phyloP scores from a whole-genome alignment of 2,888 invertebrate genomes.

The Lycophotia porphyrea region DNA sequence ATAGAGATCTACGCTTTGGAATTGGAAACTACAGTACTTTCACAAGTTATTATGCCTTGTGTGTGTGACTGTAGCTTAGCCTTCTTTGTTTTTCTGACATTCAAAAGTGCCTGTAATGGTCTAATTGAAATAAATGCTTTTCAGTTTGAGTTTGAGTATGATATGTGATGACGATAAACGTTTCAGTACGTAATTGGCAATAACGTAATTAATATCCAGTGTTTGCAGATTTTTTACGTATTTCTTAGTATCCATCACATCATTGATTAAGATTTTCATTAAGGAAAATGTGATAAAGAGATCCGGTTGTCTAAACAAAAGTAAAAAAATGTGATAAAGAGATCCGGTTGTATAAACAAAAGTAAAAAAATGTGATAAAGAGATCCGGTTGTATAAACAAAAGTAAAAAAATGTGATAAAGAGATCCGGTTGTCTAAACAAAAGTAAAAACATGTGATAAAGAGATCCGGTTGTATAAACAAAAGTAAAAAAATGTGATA shows the following conservation, averaged over 20 bases:
- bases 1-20: too few relatives aligned
- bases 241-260: not conserved
- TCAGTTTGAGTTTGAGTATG: too few relatives aligned
- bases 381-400: not conserved
- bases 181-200: slow-evolving; percentile 1
- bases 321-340: too few relatives aligned
- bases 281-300: not conserved
- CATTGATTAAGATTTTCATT: slow-evolving; percentile 5
- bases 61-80: too few relatives aligned
- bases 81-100: too few relatives aligned
- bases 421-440: not conserved
- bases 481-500: slow-evolving; percentile 11
- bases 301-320: slow-evolving; percentile 5
- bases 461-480: too few relatives aligned
- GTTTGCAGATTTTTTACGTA: not conserved
- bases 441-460: slow-evolving; percentile 6
- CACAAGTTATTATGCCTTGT: too few relatives aligned
- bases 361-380: too few relatives aligned
- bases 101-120: too few relatives aligned
- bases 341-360: not conserved
- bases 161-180: slow-evolving; percentile 17
- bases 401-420: too few relatives aligned
- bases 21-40: too few relatives aligned
- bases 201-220: not conserved
- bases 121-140: too few relatives aligned